Conservation (phyloP, 1,140 invertebrate species). For the Mycetomoellerius zeteki region DNA sequence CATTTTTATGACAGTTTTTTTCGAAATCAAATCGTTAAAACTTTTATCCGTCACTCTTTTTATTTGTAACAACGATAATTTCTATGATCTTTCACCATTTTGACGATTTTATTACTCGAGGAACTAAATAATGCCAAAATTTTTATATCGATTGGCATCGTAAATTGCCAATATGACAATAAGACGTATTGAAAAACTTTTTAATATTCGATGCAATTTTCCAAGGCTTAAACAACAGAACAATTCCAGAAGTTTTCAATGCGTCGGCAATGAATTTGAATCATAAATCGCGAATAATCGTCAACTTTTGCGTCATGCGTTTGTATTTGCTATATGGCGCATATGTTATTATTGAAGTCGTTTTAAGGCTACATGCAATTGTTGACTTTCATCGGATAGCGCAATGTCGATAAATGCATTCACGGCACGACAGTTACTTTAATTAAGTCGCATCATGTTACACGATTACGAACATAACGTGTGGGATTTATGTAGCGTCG, state of each 20-base stretch:
- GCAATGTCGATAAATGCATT: slow-evolving; percentile 29
- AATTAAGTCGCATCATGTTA: slow-evolving; percentile 49
- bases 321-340: slow-evolving; percentile 2
- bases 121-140: neutral
- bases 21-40: slow-evolving; percentile 11
- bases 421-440: slow-evolving; percentile 30
- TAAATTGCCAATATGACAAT: slow-evolving; percentile 11
- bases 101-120: neutral
- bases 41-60: neutral
- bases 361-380: slow-evolving; percentile 32
- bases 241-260: slow-evolving; percentile 41
- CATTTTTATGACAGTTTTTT: neutral
- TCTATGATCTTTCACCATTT: neutral
- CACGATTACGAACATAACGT: slow-evolving; percentile 31
- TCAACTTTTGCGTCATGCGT: slow-evolving; percentile 29
- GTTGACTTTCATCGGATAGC: slow-evolving; percentile 47
- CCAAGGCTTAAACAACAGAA: neutral
- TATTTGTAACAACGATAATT: neutral
- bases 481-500: neutral
- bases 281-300: slow-evolving; percentile 44
- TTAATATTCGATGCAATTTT: slow-evolving; percentile 16
- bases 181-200: neutral
- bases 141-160: too few species aligned
- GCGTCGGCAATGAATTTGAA: slow-evolving; percentile 22
- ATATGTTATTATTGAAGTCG: slow-evolving; percentile 41